phyloP scores from a whole-genome alignment of 2,113 vertebrate genomes.

The Lota lota region DNA sequence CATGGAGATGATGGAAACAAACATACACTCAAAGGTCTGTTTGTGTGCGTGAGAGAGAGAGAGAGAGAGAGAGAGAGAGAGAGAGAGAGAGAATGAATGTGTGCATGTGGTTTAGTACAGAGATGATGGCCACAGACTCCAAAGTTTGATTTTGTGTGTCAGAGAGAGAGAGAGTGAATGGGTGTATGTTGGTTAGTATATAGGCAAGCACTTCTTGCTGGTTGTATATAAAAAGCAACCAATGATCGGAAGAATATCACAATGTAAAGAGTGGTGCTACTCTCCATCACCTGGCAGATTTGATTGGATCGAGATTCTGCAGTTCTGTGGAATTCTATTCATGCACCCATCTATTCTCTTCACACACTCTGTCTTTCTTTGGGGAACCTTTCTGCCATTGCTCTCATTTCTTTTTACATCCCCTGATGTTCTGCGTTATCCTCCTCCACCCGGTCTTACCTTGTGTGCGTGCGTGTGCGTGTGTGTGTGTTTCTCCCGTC shows the following conservation, averaged over 20 bases:
- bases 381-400: too few relatives aligned
- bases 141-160: background rate
- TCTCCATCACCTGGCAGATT: background rate
- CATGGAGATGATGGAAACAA: conserved; percentile 29
- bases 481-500: conserved; percentile 2
- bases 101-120: background rate
- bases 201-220: too few relatives aligned
- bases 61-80: background rate
- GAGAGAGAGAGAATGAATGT: too few relatives aligned
- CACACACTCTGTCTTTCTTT: too few relatives aligned
- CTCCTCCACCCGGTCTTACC: background rate
- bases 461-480: background rate
- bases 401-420: too few relatives aligned
- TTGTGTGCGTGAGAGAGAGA: background rate
- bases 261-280: background rate
- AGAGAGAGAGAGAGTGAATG: too few relatives aligned
- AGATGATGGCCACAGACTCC: too few relatives aligned
- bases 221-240: background rate
- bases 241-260: background rate
- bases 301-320: background rate
- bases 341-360: too few relatives aligned
- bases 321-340: background rate
- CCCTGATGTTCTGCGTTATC: too few relatives aligned
- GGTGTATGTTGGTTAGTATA: too few relatives aligned
- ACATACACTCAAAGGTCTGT: conserved; percentile 25